Evolutionary conservation across 2,113 vertebrate species (phyloP).

Genomic region (Euleptes europaea): DNA sequence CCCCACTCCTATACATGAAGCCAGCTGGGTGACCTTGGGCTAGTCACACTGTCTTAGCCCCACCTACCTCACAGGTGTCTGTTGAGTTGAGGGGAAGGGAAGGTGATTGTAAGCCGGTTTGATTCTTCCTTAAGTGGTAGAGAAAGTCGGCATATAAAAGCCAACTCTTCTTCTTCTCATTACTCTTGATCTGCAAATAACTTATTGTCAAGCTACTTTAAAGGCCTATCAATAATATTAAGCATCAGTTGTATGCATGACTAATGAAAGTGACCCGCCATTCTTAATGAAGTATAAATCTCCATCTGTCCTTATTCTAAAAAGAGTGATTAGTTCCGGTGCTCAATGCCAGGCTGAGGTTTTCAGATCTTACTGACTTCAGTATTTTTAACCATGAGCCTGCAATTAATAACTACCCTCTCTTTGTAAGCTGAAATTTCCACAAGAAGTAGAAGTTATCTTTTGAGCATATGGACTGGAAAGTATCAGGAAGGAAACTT

Average conservation of each 20-base stretch:
- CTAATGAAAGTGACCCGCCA: not conserved
- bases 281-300: conserved; percentile 24
- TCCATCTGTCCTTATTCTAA: not conserved
- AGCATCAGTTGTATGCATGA: not conserved
- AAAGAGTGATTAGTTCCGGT: not conserved
- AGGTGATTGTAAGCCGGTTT: no score
- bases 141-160: no score
- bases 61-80: no score
- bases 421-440: not conserved
- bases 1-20: no score
- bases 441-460: not conserved
- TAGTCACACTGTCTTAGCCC: no score
- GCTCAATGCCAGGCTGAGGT: not conserved
- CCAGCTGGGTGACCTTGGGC: no score
- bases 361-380: not conserved
- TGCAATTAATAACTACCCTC: not conserved
- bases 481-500: not conserved
- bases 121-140: no score
- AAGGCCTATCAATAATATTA: not conserved
- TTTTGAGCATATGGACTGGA: not conserved
- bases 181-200: not conserved
- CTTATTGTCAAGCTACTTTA: not conserved
- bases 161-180: no score
- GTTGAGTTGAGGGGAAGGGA: no score
- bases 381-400: not conserved